Evolutionary conservation across 2,797 vertebrate species (phyloP).

Genomic region (Anomalospiza imberbis): DNA sequence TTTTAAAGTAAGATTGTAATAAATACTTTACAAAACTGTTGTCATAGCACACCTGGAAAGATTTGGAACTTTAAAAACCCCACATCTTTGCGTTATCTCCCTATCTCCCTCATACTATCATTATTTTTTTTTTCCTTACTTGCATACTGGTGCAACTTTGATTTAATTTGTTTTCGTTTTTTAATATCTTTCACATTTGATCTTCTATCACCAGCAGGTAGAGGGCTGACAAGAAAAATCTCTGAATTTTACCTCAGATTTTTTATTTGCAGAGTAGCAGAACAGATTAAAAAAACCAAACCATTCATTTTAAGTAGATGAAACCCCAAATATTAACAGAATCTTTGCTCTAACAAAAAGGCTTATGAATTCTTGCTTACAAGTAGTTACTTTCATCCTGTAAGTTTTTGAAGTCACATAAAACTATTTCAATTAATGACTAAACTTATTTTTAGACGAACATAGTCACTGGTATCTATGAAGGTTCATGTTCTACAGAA

Average conservation of each 20-base stretch:
- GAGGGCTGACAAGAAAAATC: not conserved
- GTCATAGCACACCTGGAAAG: not conserved
- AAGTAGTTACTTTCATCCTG: not conserved
- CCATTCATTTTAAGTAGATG: not conserved
- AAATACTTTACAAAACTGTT: not conserved
- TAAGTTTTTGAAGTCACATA: not conserved
- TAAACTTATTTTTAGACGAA: not conserved
- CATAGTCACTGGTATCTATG: not conserved
- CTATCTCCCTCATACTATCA: not conserved
- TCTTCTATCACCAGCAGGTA: not conserved
- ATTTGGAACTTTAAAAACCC: not conserved
- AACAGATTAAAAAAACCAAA: not conserved
- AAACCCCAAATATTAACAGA: not conserved
- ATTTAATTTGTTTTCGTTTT: not conserved
- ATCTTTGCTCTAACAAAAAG: not conserved
- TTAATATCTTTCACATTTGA: not conserved
- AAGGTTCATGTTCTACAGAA: not conserved
- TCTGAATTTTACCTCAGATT: not conserved
- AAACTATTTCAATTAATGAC: not conserved
- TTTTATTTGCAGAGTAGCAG: not conserved
- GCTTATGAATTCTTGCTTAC: not conserved
- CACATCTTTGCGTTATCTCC: not conserved
- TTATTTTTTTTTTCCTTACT: not conserved
- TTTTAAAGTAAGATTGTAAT: not conserved
- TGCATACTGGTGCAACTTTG: not conserved